These are phyloP conservation scores for Pelmatolapia mariae DNA, from an alignment of 2,113 vertebrate species.

Conservation along the genomic window DNA sequence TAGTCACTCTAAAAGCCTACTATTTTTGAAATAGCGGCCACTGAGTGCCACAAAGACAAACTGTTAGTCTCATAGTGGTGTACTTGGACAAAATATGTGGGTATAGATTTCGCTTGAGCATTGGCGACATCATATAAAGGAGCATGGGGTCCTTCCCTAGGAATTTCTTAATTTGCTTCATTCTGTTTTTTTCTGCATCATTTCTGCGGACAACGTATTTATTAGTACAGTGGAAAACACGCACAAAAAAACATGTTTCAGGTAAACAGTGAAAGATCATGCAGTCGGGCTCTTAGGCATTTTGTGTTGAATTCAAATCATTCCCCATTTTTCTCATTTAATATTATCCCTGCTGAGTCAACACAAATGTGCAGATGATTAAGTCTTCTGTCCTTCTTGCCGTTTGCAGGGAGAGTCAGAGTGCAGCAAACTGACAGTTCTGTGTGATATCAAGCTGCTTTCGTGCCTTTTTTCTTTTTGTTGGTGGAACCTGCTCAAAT, in stretches of 20 bases:
- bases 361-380: neutral
- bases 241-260: neutral
- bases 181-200: neutral
- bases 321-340: neutral
- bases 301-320: neutral
- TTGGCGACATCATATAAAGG: neutral
- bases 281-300: neutral
- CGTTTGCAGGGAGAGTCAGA: neutral
- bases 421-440: neutral
- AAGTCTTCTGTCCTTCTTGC: neutral
- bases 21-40: constrained; percentile 4
- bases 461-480: neutral
- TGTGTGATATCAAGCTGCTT: neutral
- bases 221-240: neutral
- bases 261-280: neutral
- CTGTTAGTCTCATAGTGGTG: neutral
- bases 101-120: neutral
- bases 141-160: neutral
- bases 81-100: neutral
- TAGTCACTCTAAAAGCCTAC: constrained; percentile 11
- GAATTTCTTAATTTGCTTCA: neutral
- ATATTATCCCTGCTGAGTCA: neutral
- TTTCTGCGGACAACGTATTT: neutral
- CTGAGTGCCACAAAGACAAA: neutral
- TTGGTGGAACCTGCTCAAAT: neutral